Evolutionary conservation across 2,797 vertebrate genomes (phyloP).

Genomic region (Leptodactylus fallax): DNA sequence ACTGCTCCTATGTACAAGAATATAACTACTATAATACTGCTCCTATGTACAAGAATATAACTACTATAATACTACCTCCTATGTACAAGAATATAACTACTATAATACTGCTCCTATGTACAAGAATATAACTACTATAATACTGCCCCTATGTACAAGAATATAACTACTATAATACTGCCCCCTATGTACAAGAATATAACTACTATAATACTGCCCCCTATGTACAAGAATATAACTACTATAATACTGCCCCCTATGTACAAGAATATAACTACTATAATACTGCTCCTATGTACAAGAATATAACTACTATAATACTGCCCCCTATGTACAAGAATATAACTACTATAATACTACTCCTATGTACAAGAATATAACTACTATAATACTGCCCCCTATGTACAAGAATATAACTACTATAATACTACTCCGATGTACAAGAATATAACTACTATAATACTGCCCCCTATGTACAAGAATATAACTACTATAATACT

Average conservation of each 20-base stretch:
- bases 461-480: no score
- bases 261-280: background rate
- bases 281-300: background rate
- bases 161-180: background rate
- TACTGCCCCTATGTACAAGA: background rate
- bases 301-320: slow-evolving; percentile 7
- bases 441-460: no score
- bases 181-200: no score
- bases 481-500: no score
- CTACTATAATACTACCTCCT: slow-evolving; percentile 4
- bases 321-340: background rate
- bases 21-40: slow-evolving; percentile 10
- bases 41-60: background rate
- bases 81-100: slow-evolving; percentile 16
- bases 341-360: no score
- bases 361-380: no score
- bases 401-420: no score
- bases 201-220: no score
- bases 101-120: slow-evolving; percentile 12
- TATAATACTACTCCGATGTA: no score
- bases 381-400: no score
- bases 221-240: no score
- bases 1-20: background rate
- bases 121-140: slow-evolving; percentile 25
- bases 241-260: background rate